Base-by-base conservation (phyloP, 2,113 vertebrate species). In the Amphiprion percula region DNA sequence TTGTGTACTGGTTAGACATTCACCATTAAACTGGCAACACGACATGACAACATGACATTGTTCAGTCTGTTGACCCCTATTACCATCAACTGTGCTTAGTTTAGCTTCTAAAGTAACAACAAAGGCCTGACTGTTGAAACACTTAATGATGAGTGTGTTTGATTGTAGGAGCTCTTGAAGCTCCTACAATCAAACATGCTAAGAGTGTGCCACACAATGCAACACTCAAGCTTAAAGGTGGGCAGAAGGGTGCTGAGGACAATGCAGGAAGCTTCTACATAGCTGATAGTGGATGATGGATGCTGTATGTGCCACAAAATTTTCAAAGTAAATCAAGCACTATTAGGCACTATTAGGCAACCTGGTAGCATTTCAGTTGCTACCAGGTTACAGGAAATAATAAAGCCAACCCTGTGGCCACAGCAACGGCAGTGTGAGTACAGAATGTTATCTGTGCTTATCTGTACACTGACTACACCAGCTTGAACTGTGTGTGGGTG, bases 71-170 rank as follows among this genome's bases (percentile, higher is more conserved):
- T 44, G 41, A 44, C 41, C 41, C 8, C 41, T 44, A 3, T 12
- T 44, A 44, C 41, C 41, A 44, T 15, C 10, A 37, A 2, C 6
- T 46, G 28, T 24, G 15, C 26, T n/a, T 10, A 17, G 5, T n/a
- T 23, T 33, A 33, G 44, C 21, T 37, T 72, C 66, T 44, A 71
- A 23, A 68, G 61, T 58, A 24, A 81, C 53, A 74, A 70, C 28
- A 74, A 65, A 58, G 47, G 24, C 23, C 11, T 24, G 59, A 1
- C 39, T 26, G 39, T 10, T 11, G 10, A 55, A 69, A 65, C 62
- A 64, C 26, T 59, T 54, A 41, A 1, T 33, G 26, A 17, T 64
- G 26, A 79, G 71, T 66, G 49, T 59, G 54, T 52, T 71, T 78
- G 68, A 68, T 63, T 70, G 62, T 10, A 14, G 5, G 41, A 65